Conservation (phyloP, 1,140 invertebrate genomes). For the Hydropsyche tenuis region DNA sequence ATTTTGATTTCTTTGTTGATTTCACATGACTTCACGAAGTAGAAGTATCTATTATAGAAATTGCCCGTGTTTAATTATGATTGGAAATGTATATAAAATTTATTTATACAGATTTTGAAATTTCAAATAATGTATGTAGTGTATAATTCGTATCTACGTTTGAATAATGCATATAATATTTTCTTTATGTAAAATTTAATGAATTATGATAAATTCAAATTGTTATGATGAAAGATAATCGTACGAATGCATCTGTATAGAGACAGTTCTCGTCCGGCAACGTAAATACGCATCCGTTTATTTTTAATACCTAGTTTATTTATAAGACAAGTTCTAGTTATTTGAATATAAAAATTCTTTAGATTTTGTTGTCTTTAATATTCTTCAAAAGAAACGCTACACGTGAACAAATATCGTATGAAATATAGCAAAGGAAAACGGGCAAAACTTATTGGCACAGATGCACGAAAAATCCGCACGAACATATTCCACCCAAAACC, state of each 20-base stretch:
- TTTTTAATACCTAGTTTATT: not conserved
- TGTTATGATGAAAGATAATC: not conserved
- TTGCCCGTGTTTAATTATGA: too few relatives aligned
- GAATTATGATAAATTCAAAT: not conserved
- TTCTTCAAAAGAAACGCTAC: not conserved
- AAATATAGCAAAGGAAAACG: not conserved
- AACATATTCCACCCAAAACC: not conserved
- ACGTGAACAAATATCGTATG: not conserved
- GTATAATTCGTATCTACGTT: too few relatives aligned
- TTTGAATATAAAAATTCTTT: constrained; percentile 12
- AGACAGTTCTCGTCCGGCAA: not conserved
- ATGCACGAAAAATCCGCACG: not conserved
- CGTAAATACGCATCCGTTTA: not conserved
- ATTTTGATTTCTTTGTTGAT: too few relatives aligned
- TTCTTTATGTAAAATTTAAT: too few relatives aligned
- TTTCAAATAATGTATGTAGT: too few relatives aligned
- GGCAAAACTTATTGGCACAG: not conserved
- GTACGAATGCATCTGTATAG: not conserved
- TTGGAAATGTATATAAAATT: too few relatives aligned
- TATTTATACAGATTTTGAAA: too few relatives aligned
- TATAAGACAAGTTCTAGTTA: not conserved
- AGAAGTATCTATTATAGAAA: too few relatives aligned
- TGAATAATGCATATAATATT: too few relatives aligned
- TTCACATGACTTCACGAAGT: too few relatives aligned
- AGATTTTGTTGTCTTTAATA: not conserved